Evolutionary conservation across 2,797 vertebrate genomes (phyloP).

Genomic region (Gila robusta): DNA sequence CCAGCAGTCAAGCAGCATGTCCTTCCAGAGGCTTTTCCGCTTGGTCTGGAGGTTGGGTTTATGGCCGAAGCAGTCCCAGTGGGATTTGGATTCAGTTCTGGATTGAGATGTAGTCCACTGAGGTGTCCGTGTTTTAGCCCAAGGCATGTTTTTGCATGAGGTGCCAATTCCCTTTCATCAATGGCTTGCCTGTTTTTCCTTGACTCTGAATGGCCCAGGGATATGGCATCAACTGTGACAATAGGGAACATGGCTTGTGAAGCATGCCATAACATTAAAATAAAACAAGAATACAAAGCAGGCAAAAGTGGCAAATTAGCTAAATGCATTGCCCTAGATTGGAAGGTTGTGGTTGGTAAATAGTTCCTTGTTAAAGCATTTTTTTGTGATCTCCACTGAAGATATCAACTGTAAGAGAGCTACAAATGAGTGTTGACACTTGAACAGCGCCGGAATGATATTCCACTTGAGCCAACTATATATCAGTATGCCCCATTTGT

Average conservation of each 20-base stretch:
- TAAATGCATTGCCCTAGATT: conserved; percentile 9
- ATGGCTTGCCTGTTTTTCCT: conserved; percentile 51
- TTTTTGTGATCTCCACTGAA: conserved; percentile 44
- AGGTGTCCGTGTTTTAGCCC: conserved; percentile 71
- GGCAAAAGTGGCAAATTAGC: not conserved
- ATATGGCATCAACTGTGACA: conserved; percentile 24
- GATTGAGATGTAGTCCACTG: conserved; percentile 71
- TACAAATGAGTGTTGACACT: conserved; percentile 52
- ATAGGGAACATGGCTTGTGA: conserved; percentile 41
- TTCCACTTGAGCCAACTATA: conserved; percentile 20
- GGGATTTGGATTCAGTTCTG: conserved; percentile 72
- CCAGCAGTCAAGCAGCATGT: conserved; percentile 40
- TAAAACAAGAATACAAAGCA: conserved; percentile 31
- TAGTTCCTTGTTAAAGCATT: conserved; percentile 30
- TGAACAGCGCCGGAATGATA: conserved; percentile 25
- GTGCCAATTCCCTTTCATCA: conserved; percentile 71
- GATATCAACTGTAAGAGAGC: conserved; percentile 40
- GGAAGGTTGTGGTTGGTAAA: conserved; percentile 8
- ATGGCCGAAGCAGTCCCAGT: conserved; percentile 64
- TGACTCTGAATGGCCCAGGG: conserved; percentile 39
- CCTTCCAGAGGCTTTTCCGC: conserved; percentile 68
- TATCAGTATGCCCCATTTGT: conserved; percentile 29
- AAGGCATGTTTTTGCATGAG: conserved; percentile 69
- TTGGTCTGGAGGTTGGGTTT: conserved; percentile 57
- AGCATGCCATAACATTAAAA: conserved; percentile 10